phyloP scores from a whole-genome alignment of 2,797 vertebrate genomes.

The Hemibagrus guttatus region DNA sequence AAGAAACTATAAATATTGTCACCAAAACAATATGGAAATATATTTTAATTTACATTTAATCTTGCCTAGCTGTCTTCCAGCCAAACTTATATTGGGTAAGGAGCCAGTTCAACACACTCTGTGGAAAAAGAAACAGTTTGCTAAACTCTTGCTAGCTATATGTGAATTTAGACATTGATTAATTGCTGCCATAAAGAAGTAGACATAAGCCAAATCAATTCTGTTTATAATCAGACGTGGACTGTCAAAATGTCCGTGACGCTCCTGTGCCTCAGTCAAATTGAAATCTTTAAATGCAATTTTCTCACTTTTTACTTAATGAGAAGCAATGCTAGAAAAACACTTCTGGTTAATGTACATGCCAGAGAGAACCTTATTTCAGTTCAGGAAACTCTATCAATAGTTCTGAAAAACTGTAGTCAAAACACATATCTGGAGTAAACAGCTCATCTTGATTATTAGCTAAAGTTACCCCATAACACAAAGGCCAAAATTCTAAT shows the following conservation, averaged over 20 bases:
- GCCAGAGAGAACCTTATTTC: neutral
- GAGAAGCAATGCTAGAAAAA: neutral
- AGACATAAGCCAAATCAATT: neutral
- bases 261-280: neutral
- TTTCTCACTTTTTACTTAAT: neutral
- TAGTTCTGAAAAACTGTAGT: neutral
- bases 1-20: neutral
- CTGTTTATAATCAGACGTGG: neutral
- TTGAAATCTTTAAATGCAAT: neutral
- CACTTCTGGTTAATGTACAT: neutral
- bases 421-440: neutral
- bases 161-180: neutral
- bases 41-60: neutral
- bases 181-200: neutral
- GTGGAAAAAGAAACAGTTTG: neutral
- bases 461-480: neutral
- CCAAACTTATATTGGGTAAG: neutral
- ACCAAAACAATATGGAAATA: neutral
- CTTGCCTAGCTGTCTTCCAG: neutral
- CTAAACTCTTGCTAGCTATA: neutral
- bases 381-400: neutral
- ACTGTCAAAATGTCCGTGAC: neutral
- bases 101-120: neutral
- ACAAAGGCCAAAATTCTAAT: constrained; percentile 14
- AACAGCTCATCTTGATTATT: neutral